Base-by-base conservation (phyloP, 2,888 invertebrate genomes). In the Elysia crispata region DNA sequence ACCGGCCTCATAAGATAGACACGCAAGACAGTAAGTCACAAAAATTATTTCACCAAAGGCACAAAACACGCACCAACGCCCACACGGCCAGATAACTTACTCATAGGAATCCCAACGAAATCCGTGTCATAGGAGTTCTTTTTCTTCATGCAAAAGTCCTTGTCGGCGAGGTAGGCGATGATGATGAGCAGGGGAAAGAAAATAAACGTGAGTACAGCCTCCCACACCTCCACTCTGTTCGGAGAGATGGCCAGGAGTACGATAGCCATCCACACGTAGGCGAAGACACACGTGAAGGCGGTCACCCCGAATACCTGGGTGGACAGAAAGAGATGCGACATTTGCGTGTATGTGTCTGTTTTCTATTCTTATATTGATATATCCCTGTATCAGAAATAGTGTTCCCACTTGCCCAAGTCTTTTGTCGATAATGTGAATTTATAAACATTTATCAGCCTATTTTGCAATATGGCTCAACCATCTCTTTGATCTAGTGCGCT, bases 221-320 rank as follows among this genome's bases (percentile, higher is more conserved):
- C 94, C 94, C 94, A 94, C 15, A 94, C 84, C 31, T 93, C 93
- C n/a, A 94, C 87, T 18, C 73, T 83, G 70, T 90, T 85, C 0
- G 93, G 93, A 0, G 93, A 88, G 64, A 91, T 89, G 23, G 83
- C 90, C 69, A 92, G 87, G 69, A 94, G 89, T 67, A 94, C 93
- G 41, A 94, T 87, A 41, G 93, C 91, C 77, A 94, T 91, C 94
- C 94, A 94, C 67, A 94, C 88, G 89, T 94, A 94, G n/a, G 94
- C 94, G 84, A 94, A 93, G 41, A 94, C 86, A 72, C 91, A 91
- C 83, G 91, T 91, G 83, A 90, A 88, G 18, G 92, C 89, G 0
- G 92, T 92, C 33, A 80, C 80, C 25, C 75, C 76, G 69, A 80
- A 80, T 20, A 80, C 80, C 75, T 79, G 75, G 13, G 28, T 33